Percentiles rank a stretch among this genome's conserved stretches.
Conservation (phyloP, 2,888 invertebrate genomes). For the Drosophila fungiperda region DNA sequence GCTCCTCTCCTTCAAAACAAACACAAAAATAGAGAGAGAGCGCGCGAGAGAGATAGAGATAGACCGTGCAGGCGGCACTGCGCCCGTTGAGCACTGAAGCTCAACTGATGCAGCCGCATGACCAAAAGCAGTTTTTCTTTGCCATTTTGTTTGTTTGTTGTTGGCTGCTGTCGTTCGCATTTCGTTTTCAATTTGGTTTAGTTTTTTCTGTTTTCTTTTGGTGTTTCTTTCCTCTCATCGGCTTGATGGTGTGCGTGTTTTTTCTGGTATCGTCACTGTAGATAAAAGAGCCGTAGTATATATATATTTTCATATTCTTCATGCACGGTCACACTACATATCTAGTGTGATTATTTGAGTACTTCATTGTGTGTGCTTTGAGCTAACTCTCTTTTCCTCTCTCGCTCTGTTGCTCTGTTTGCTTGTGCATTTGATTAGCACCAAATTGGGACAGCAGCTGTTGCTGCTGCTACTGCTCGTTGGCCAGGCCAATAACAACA, state of each 20-base stretch:
- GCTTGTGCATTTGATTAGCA: conserved; percentile 73
- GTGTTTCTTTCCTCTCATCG: neutral
- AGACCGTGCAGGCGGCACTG: conserved; percentile 26
- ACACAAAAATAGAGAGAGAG: conserved; percentile 11
- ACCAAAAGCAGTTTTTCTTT: conserved; percentile 76
- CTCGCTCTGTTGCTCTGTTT: conserved; percentile 35
- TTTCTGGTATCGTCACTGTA: conserved; percentile 47
- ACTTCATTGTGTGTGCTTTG: conserved; percentile 42
- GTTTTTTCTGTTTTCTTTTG: conserved; percentile 3
- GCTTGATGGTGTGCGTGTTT: conserved; percentile 15
- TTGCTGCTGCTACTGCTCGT: conserved; percentile 50
- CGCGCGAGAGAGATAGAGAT: conserved; percentile 7
- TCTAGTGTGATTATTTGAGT: conserved; percentile 57
- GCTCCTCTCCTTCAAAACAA: conserved; percentile 16
- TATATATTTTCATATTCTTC: conserved; percentile 48
- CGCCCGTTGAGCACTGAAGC: conserved; percentile 74
- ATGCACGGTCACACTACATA: conserved; percentile 55
- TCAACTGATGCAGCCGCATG: conserved; percentile 77
- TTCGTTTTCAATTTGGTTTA: conserved; percentile 69
- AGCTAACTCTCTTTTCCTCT: conserved; percentile 10
- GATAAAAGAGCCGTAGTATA: conserved; percentile 51
- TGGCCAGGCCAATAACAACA: conserved; percentile 46
- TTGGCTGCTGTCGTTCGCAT: conserved; percentile 57
- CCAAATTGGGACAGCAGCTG: conserved; percentile 71
- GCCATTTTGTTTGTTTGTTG: conserved; percentile 71